Evolutionary conservation across 2,797 vertebrate genomes (phyloP).

Genomic region (Tokudaia muenninki): DNA sequence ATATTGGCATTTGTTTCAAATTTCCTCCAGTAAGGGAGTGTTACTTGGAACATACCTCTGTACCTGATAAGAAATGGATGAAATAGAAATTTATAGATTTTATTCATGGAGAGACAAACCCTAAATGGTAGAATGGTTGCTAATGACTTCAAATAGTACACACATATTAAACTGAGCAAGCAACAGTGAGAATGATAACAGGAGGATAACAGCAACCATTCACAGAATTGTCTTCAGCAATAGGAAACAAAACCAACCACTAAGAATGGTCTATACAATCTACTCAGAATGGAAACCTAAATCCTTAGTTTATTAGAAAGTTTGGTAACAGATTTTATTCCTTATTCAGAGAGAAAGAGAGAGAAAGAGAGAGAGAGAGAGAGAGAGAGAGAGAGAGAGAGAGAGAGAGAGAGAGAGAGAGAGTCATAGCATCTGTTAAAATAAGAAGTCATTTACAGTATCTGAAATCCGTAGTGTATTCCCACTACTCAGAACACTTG

Average conservation of each 20-base stretch:
- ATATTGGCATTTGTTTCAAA: background rate
- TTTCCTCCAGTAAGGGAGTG: background rate
- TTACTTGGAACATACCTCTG: background rate
- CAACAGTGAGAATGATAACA: background rate
- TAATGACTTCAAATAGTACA: background rate
- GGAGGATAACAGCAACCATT: background rate
- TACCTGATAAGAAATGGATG: background rate
- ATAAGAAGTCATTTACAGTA: background rate
- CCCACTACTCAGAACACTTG: rapidly evolving
- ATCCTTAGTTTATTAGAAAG: background rate
- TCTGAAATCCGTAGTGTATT: background rate
- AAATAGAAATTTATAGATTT: background rate
- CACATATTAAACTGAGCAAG: background rate
- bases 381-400: no score
- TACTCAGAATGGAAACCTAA: background rate
- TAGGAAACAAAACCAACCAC: rapidly evolving
- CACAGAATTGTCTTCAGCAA: background rate
- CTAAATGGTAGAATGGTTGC: background rate
- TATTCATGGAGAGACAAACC: background rate
- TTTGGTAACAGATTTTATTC: background rate
- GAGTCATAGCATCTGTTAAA: background rate
- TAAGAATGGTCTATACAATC: background rate
- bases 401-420: no score
- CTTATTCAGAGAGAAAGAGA: background rate
- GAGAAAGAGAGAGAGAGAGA: no score